These are phyloP conservation scores for Melinaea menophilus DNA, from an alignment of 2,888 invertebrate species.

Conservation along the genomic window DNA sequence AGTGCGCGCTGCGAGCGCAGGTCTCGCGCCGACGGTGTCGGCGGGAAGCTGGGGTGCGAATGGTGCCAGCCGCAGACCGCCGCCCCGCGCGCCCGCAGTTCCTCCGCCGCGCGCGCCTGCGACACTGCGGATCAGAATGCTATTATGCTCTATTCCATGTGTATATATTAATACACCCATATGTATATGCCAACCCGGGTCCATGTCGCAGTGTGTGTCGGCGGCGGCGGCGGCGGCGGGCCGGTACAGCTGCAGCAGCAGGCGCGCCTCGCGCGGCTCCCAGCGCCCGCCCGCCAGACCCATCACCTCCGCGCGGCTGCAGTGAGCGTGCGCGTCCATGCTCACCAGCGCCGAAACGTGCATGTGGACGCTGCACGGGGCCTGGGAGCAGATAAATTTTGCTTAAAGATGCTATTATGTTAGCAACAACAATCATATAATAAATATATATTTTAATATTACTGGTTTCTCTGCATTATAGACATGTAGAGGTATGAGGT, in stretches of 20 bases:
- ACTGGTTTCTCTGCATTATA: constrained; percentile 79
- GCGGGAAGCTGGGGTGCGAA: constrained; percentile 85
- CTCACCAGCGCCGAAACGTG: constrained; percentile 79
- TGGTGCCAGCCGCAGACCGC: constrained; percentile 86
- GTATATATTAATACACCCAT: neutral
- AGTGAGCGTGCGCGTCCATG: constrained; percentile 85
- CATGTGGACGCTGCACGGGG: constrained; percentile 79
- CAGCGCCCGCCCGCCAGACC: constrained; percentile 82
- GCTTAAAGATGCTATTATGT: too few relatives aligned
- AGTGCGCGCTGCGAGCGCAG: constrained; percentile 80
- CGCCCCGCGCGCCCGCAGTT: constrained; percentile 65
- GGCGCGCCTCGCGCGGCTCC: constrained; percentile 28
- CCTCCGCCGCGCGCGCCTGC: constrained; percentile 79
- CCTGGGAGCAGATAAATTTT: constrained; percentile 56
- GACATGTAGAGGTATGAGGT: constrained; percentile 78
- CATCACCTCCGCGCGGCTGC: constrained; percentile 84
- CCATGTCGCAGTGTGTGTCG: constrained; percentile 87
- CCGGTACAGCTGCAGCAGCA: constrained; percentile 64
- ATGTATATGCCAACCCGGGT: constrained; percentile 73
- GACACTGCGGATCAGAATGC: constrained; percentile 45
- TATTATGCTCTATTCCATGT: too few relatives aligned
- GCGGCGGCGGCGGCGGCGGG: constrained; percentile 81
- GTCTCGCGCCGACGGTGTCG: constrained; percentile 84
- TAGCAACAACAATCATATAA: neutral
- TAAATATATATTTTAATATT: constrained; percentile 37